Evolutionary conservation across 2,888 invertebrate species (phyloP), one percentile per base, ranked within the genome.

Genomic region (Notodromas monacha): DNA sequence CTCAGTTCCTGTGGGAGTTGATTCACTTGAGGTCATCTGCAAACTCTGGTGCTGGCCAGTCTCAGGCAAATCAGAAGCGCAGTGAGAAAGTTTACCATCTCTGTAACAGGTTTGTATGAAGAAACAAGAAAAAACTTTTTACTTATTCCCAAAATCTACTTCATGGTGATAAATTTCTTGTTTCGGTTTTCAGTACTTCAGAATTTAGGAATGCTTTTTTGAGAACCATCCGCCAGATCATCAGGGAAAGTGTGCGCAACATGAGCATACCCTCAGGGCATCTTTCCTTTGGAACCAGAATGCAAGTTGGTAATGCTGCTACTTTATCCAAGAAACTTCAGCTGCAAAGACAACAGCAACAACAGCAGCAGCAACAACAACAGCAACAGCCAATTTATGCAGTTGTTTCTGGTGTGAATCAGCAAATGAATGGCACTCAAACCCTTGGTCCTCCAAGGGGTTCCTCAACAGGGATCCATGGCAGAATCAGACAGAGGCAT

Each of bases 181-280:
- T 6, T 6, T 28, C 12, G 6, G 8, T 12, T 41, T 43, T 14
- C 45, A 84, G 84, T 51, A 84, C 86, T 31, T 69, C 70, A 34
- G 86, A 86, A 50, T 86, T 86, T 54, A 68, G 86, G 40, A 81
- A 84, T 52, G 84, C 84, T 39, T 89, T 89, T 61, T 59, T 89
- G 44, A 79, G 81, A 55, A 86, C 84, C 34, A 86, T 89, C 43
- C 62, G 89, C 33, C 86, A 86, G 54, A 86, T 86, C 39, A 89
- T 89, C 43, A 65, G 86, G 37, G 86, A 89, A 54, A 81, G 81
- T 35, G 86, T 89, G 28, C 64, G 84, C 42, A 84, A 81, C 52
- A 86, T 89, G 86, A 73, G 76, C 43, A 68, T 86, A 51, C 84
- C 84, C 33, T 62, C 65, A n/a, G n/a, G n/a, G n/a, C n/a, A n/a